phyloP scores from a whole-genome alignment of 2,888 invertebrate species.

The Laothoe populi region DNA sequence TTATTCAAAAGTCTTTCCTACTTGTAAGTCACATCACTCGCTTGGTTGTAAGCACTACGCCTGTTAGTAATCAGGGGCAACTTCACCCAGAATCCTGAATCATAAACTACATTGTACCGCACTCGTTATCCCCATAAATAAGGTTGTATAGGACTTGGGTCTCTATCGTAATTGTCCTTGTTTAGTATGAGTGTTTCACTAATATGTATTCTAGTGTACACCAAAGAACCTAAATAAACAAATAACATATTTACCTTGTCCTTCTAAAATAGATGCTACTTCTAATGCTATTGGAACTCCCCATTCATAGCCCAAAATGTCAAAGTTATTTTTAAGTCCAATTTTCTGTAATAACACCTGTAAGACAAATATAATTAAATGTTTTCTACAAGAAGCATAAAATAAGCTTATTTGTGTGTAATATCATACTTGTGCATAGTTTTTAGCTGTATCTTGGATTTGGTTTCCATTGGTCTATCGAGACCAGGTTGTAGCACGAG shows the following conservation, averaged over 20 bases:
- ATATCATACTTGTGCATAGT: conserved; percentile 49
- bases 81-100: too few species aligned
- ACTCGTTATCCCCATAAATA: too few species aligned
- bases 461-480: conserved; percentile 48
- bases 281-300: conserved; percentile 59
- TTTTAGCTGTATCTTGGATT: conserved; percentile 48
- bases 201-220: too few species aligned
- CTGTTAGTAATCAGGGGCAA: too few species aligned
- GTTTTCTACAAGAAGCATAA: background rate
- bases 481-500: conserved; percentile 55
- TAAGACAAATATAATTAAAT: background rate
- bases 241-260: conserved; percentile 52
- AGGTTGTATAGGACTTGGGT: too few species aligned
- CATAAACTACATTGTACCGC: too few species aligned
- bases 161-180: too few species aligned
- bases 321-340: conserved; percentile 47
- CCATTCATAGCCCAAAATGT: conserved; percentile 61
- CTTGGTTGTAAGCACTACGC: too few species aligned
- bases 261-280: conserved; percentile 60
- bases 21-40: too few species aligned
- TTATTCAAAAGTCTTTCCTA: too few species aligned
- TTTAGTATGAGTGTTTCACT: too few species aligned
- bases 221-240: too few species aligned
- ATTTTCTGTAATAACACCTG: conserved; percentile 52
- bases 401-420: background rate